Conservation (phyloP, 2,888 invertebrate species). For the Eilema sororculum region DNA sequence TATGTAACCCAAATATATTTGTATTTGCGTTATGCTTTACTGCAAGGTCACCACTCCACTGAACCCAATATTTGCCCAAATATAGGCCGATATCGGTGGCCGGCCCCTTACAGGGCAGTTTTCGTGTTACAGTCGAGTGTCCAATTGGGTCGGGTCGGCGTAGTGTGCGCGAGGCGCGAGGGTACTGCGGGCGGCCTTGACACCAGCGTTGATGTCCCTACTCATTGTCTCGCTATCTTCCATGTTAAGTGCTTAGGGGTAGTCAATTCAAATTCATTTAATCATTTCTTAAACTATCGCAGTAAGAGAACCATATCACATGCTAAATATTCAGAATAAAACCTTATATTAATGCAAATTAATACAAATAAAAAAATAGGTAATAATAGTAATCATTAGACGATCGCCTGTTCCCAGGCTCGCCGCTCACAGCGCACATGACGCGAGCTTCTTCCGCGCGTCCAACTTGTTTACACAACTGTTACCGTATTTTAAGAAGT, state of each 20-base stretch:
- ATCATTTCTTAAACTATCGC: not conserved
- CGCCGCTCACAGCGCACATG: too few species aligned
- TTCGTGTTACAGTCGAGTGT: conserved; percentile 8
- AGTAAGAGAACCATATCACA: not conserved
- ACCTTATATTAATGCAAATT: too few species aligned
- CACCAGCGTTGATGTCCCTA: not conserved
- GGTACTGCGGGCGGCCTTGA: conserved; percentile 8
- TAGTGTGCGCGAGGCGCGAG: too few species aligned
- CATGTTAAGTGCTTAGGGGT: not conserved
- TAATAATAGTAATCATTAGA: too few species aligned
- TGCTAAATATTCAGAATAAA: too few species aligned
- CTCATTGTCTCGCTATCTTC: conserved; percentile 1
- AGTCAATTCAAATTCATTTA: too few species aligned
- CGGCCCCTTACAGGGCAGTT: not conserved
- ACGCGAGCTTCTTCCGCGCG: too few species aligned
- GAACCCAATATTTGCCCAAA: not conserved
- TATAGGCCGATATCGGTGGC: not conserved
- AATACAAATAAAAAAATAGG: too few species aligned
- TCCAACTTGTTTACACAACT: too few species aligned
- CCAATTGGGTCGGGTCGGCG: conserved; percentile 5
- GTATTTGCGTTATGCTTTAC: not conserved
- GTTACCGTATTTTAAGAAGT: too few species aligned
- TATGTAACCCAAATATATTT: too few species aligned
- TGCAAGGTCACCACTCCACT: not conserved
- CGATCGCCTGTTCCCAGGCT: too few species aligned